Percentiles rank a stretch among this genome's conserved stretches.
Conservation (phyloP, 2,113 vertebrate genomes). For the Felis catus region DNA sequence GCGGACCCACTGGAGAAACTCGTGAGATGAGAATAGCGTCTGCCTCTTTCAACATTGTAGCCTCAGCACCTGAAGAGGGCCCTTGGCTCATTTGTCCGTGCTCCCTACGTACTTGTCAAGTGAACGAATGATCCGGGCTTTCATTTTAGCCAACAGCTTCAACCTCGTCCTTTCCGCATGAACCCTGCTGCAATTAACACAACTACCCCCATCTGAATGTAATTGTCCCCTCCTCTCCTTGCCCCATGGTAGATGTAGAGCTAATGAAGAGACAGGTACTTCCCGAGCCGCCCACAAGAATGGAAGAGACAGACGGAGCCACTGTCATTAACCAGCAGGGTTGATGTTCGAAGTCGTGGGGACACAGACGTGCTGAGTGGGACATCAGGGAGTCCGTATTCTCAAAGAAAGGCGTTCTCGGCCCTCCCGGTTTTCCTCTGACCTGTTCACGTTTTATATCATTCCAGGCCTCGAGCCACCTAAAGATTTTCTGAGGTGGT, state of each 20-base stretch:
- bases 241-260: not conserved
- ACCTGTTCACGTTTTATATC: not conserved
- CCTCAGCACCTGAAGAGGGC: not conserved
- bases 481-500: not conserved
- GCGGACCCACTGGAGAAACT: not conserved
- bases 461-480: not conserved
- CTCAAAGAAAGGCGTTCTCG: not conserved
- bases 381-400: not conserved
- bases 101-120: not conserved
- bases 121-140: not conserved
- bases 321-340: not conserved
- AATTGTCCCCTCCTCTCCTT: conserved; percentile 8
- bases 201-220: not conserved
- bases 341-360: conserved; percentile 12
- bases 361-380: not conserved
- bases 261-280: not conserved
- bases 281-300: not conserved
- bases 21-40: not conserved
- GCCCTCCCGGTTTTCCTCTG: not conserved
- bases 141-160: not conserved
- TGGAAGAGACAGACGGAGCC: not conserved
- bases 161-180: not conserved
- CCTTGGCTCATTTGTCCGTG: not conserved
- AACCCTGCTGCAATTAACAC: not conserved
- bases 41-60: not conserved